Conservation (phyloP, 2,888 invertebrate species). For the Limnephilus lunatus region DNA sequence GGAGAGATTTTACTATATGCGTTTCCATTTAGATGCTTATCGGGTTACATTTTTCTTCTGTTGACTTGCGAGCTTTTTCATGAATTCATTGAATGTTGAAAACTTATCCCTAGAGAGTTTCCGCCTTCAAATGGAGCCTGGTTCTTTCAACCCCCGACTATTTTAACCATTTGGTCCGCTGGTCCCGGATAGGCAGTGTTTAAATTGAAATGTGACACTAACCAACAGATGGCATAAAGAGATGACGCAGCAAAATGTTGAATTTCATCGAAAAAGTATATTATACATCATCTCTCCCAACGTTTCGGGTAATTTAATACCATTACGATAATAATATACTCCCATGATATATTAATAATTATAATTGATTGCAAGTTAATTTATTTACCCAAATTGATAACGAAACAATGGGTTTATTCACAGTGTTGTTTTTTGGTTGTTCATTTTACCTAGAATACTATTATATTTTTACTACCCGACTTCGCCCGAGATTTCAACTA, state of each 20-base stretch:
- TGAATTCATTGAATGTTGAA: background rate
- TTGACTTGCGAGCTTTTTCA: background rate
- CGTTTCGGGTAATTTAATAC: background rate
- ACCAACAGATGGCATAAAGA: constrained; percentile 33
- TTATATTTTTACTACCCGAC: no score
- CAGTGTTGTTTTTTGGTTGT: no score
- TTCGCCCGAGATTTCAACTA: no score
- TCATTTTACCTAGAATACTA: no score
- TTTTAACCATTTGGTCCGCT: background rate
- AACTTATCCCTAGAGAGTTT: constrained; percentile 14
- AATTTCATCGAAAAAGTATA: background rate
- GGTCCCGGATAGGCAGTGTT: background rate
- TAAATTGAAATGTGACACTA: constrained; percentile 38
- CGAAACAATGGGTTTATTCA: no score
- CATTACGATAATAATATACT: background rate
- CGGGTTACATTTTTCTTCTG: background rate
- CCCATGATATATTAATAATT: no score
- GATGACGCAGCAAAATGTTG: background rate
- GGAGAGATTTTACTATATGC: background rate
- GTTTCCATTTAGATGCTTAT: background rate
- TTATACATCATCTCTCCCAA: background rate
- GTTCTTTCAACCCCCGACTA: background rate
- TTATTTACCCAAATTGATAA: no score
- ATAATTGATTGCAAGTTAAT: no score
- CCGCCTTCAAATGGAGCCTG: background rate